Evolutionary conservation across 1,140 invertebrate species (phyloP).

Genomic region (Metaphire vulgaris): DNA sequence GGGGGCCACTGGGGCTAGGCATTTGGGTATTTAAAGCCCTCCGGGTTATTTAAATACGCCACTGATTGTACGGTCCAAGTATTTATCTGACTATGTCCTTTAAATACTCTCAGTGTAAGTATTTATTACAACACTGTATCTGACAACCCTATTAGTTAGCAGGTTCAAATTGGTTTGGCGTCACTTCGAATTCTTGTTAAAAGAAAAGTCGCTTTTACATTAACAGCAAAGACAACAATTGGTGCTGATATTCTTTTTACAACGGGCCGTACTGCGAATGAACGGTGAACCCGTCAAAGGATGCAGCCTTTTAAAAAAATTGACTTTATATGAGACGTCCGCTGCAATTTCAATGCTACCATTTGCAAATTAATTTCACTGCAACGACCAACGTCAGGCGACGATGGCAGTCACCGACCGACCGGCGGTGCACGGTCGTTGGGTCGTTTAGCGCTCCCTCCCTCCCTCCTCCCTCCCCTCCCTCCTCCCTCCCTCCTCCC

Average conservation of each 20-base stretch:
- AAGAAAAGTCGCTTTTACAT: not conserved
- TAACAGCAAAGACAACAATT: not conserved
- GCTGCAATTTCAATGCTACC: not conserved
- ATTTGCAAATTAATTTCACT: not conserved
- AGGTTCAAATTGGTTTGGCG: not conserved
- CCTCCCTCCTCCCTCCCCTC: too few relatives aligned
- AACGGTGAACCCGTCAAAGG: not conserved
- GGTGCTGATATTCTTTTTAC: too few relatives aligned
- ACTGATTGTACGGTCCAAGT: not conserved
- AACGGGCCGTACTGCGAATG: not conserved
- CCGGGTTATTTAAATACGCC: not conserved
- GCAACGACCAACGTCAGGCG: too few relatives aligned
- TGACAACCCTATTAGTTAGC: not conserved
- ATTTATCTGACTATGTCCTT: not conserved
- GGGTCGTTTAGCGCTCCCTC: too few relatives aligned
- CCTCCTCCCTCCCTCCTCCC: too few relatives aligned
- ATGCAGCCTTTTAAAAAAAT: too few relatives aligned
- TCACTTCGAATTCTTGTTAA: not conserved
- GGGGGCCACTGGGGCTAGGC: not conserved
- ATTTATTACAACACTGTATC: not conserved
- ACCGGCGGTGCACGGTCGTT: too few relatives aligned
- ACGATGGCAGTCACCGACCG: too few relatives aligned
- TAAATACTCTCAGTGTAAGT: too few relatives aligned
- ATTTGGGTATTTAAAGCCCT: too few relatives aligned
- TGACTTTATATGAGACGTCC: too few relatives aligned